Evolutionary conservation across 2,797 vertebrate species (phyloP), one percentile per base, ranked within the genome.

Genomic region (Allobates femoralis): DNA sequence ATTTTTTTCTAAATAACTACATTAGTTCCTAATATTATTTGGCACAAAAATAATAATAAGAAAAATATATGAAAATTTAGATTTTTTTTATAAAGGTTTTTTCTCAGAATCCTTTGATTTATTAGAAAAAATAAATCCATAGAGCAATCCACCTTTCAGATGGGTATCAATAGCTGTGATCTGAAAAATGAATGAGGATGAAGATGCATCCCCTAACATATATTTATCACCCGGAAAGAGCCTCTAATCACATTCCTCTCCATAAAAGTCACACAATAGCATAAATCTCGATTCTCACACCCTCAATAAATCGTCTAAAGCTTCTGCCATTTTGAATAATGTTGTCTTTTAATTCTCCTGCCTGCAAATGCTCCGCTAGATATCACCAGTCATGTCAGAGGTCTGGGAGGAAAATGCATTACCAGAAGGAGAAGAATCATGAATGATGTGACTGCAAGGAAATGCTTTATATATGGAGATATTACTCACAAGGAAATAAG

Each of bases 281-380:
- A 73, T 83, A 83, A 83, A 83, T 83, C 81, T 73, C 8, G 14
- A 32, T 46, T 56, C 50, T 30, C 55, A 23, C 53, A 28, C 5
- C 81, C 69, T 58, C 10, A 30, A 79, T 77, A 58, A 56, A 80
- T 85, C 51, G 55, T 79, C 21, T 18, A 28, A 12, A 23, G 37
- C 75, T 37, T 28, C 84, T 85, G 84, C 76, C 76, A 85, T 85
- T 79, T 79, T 85, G 84, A 85, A 85, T 85, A 85, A 85, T 85
- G 77, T 50, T 0, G 19, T 56, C 50, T 19, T 73, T 53, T 79
- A 56, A 78, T 67, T 64, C 66, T 56, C 75, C 18, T 23, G 51
- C 62, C 60, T 67, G 21, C 64, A 69, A 79, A 85, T 85, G 53
- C n/a, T 19, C 64, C 6, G 34, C 18, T n/a, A 80, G 76, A 37